These are phyloP conservation scores for Hemitrygon akajei DNA, from an alignment of 2,797 vertebrate species.

Conservation along the genomic window DNA sequence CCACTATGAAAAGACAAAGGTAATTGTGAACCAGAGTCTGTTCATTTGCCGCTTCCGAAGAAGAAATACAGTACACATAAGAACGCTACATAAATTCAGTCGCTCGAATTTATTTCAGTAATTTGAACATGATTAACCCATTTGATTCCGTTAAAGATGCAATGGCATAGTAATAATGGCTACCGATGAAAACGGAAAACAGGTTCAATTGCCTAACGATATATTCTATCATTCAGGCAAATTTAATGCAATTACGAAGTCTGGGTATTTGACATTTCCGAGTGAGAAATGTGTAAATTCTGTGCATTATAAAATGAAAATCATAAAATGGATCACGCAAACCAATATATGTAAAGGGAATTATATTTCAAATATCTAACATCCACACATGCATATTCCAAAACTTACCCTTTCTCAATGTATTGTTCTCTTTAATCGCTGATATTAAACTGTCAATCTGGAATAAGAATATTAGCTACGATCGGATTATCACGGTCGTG, in stretches of 20 bases:
- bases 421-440: background rate
- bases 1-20: background rate
- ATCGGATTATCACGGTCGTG: background rate
- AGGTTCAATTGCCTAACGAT: background rate
- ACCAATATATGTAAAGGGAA: background rate
- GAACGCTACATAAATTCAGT: background rate
- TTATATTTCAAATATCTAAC: background rate
- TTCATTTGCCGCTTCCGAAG: background rate
- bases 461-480: background rate
- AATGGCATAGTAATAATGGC: background rate
- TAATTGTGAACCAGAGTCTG: too few relatives aligned
- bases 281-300: background rate
- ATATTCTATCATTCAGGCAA: background rate
- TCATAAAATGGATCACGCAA: background rate
- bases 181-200: background rate
- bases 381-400: background rate
- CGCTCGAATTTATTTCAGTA: background rate
- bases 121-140: background rate
- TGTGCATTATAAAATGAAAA: too few relatives aligned
- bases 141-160: too few relatives aligned
- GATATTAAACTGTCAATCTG: background rate
- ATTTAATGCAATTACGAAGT: background rate
- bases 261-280: background rate
- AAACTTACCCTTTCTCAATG: background rate
- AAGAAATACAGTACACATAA: too few relatives aligned